Percentiles rank a stretch among this genome's conserved stretches.
Evolutionary conservation across 2,797 vertebrate species (phyloP).

Genomic region (Pristis pectinata): DNA sequence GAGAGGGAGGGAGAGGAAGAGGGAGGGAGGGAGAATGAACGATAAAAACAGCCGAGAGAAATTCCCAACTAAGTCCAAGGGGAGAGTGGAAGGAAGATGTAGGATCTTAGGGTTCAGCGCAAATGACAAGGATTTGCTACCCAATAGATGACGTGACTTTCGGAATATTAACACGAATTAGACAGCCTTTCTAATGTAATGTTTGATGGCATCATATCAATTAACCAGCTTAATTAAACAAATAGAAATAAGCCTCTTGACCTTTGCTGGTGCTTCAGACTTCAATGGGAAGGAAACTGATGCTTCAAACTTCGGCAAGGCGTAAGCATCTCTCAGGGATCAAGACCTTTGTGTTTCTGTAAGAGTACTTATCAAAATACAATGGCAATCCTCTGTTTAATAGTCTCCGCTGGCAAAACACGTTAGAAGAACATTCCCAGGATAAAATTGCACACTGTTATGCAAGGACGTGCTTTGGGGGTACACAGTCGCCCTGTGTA

Average conservation of each 20-base stretch:
- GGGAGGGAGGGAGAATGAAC: neutral
- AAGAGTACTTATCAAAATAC: neutral
- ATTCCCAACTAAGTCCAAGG: neutral
- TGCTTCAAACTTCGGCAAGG: neutral
- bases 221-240: slow-evolving; percentile 2
- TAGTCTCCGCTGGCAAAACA: neutral
- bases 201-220: neutral
- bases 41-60: neutral
- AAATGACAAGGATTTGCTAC: neutral
- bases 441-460: neutral
- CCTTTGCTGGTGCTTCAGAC: neutral
- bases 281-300: neutral
- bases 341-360: neutral
- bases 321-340: neutral
- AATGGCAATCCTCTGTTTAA: neutral
- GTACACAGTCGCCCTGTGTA: too few species aligned
- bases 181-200: neutral
- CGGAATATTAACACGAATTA: neutral
- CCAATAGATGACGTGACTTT: neutral
- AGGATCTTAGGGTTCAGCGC: neutral
- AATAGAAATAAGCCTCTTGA: neutral
- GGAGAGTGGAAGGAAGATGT: neutral
- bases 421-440: neutral
- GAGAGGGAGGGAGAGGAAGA: too few species aligned
- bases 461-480: too few species aligned